phyloP scores from a whole-genome alignment of 2,888 invertebrate species.

The Drymonia ruficornis region DNA sequence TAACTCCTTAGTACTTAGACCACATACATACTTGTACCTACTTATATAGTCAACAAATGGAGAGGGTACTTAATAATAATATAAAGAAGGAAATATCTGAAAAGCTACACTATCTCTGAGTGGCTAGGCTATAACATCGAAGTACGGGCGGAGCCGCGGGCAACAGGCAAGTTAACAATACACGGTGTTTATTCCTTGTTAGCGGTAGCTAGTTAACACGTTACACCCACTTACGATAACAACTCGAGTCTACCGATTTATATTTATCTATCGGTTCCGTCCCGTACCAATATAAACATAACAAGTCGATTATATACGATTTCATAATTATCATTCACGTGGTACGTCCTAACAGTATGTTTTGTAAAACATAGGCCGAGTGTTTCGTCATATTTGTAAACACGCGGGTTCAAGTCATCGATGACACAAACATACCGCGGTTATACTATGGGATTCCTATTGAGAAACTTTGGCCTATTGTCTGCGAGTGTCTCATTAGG shows the following conservation, averaged over 20 bases:
- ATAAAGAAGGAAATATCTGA: no score
- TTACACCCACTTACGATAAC: not conserved
- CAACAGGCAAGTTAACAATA: no score
- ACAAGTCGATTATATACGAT: slow-evolving; percentile 16
- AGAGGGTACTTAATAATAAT: no score
- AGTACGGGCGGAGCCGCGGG: no score
- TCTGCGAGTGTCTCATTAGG: slow-evolving; percentile 22
- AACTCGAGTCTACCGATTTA: not conserved
- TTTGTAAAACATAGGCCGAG: slow-evolving; percentile 47
- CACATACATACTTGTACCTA: no score
- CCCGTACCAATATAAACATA: slow-evolving; percentile 4
- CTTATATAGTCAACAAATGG: no score
- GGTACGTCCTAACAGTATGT: slow-evolving; percentile 26
- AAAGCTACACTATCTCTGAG: no score
- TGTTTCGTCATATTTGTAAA: slow-evolving; percentile 61
- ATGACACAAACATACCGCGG: slow-evolving; percentile 43
- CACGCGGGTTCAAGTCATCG: slow-evolving; percentile 38
- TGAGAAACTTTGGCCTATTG: slow-evolving; percentile 38
- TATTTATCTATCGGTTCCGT: not conserved
- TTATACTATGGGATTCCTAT: slow-evolving; percentile 23
- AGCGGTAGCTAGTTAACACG: not conserved
- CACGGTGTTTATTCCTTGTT: not conserved
- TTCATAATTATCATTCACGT: slow-evolving; percentile 31
- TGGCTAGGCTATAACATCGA: no score
- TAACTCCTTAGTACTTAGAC: no score